Base-by-base conservation (phyloP, 35 echinoderm and acorn worm species). In the Antedon bifida region DNA sequence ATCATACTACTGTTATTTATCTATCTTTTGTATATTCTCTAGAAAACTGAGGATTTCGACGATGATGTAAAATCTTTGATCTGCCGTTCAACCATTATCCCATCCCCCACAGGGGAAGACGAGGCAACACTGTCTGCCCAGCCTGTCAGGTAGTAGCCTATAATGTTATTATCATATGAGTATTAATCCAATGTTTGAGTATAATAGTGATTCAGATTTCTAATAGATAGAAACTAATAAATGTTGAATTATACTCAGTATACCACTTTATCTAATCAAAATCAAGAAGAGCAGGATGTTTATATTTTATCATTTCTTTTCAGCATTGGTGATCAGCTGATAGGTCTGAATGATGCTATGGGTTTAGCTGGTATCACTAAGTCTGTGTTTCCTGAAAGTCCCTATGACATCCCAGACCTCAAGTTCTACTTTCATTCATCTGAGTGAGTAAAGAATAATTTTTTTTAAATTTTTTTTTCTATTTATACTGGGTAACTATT, bases 401-500 rank as follows among this genome's bases (percentile, higher is more conserved):
- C 73, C 13, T 78, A 86, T 26, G 85, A 32, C 0, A 32, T 39
- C 21, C 75, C 51, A 51, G 94, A 97, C 74, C 83, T 97, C 45
- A 89, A 92, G n/a, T 97, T 97, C 79, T 97, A 87, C 75, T 97
- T 88, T 35, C 87, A 92, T 56, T 97, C 94, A 30, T 64, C 87
- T 74, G 38, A 74, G 90, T 92, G 77, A 92, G 88, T 88, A 38
- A 3, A n/a, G 11, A 33, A 34, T 79, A 23, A 79, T 76, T 7
- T 5, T 5, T 23, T 23, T 32, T 13, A 73, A 13, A 13, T 30
- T 30, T 76, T 30, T 30, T 28, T 32, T 32, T 30, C 9, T 76
- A 23, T 23, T 76, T 8, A 28, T 3, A 5, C 74, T 30, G 74
- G 21, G 3, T 76, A 23, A 76, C n/a, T 73, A 14, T 73, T 73